Evolutionary conservation across 2,888 invertebrate genomes (phyloP), one percentile per base, ranked within the genome.

Genomic region (Amiota mariae): DNA sequence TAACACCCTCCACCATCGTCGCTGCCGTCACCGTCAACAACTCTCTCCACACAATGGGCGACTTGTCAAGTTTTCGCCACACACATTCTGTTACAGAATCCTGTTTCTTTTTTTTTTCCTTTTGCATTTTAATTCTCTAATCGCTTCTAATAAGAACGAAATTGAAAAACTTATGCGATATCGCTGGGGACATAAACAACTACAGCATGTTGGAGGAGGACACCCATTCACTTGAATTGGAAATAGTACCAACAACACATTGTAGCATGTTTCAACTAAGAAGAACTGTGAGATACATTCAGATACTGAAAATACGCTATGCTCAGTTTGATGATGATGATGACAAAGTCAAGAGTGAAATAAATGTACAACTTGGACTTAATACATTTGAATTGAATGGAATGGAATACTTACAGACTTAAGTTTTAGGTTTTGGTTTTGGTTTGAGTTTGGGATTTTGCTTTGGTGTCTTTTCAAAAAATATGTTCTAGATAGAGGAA

Each of bases 71-170:
- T 59, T 20, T 20, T 68, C 56, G 18, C 71, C 73, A 18, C 18
- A 59, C 11, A 15, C n/a, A n/a, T n/a, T n/a, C 18, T 20, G 11
- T 57, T n/a, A 18, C 57, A 8, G 12, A 9, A n/a, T 57, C 9
- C n/a, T 15, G 24, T 18, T 73, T 48, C 64, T 71, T 70, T 56
- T 15, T 49, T 15, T 51, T 54, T 67, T 72, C 61, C 68, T 49
- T 61, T 68, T 15, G 49, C 11, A 66, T 73, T 76, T 72, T 77
- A 79, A 79, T 73, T 79, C 84, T 85, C 87, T 88, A 88, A 88
- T 88, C 88, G 86, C 87, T 88, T 87, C 88, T 86, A 88, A 88
- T 88, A 88, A 88, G 85, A 85, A 85, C 82, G 81, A 87, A 86
- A 87, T 87, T 87, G 87, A 86, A 87, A 85, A 88, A 88, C 87